Evolutionary conservation across 2,888 invertebrate species (phyloP).

Genomic region (Portevinia maculata): DNA sequence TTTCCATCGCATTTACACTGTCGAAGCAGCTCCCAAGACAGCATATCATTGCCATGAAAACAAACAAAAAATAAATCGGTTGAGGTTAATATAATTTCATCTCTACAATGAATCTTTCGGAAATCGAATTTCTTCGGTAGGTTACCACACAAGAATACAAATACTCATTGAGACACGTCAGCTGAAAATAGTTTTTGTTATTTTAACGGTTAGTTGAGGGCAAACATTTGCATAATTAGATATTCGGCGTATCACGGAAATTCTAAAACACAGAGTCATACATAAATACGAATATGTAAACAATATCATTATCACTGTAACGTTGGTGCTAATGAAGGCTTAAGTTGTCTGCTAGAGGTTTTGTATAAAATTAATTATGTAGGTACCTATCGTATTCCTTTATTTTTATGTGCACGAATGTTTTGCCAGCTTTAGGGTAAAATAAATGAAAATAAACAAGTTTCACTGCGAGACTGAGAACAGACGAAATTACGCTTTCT

Average conservation of each 20-base stretch:
- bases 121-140: not conserved
- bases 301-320: constrained; percentile 26
- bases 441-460: constrained; percentile 37
- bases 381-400: too few species aligned
- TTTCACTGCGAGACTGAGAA: constrained; percentile 42
- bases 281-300: not conserved
- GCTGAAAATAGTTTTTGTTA: constrained; percentile 38
- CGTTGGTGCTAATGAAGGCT: constrained; percentile 49
- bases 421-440: not conserved
- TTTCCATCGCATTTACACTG: not conserved
- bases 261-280: not conserved
- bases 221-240: constrained; percentile 47
- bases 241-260: constrained; percentile 11
- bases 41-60: constrained; percentile 20
- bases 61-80: constrained; percentile 35
- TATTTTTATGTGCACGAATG: not conserved
- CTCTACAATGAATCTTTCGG: constrained; percentile 9
- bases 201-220: constrained; percentile 5
- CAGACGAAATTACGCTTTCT: constrained; percentile 37
- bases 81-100: constrained; percentile 48
- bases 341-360: constrained; percentile 15
- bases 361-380: too few species aligned
- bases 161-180: not conserved
- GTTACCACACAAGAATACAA: not conserved
- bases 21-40: constrained; percentile 1